Conservation (phyloP, 2,797 vertebrate genomes). For the Rhinichthys osculus region DNA sequence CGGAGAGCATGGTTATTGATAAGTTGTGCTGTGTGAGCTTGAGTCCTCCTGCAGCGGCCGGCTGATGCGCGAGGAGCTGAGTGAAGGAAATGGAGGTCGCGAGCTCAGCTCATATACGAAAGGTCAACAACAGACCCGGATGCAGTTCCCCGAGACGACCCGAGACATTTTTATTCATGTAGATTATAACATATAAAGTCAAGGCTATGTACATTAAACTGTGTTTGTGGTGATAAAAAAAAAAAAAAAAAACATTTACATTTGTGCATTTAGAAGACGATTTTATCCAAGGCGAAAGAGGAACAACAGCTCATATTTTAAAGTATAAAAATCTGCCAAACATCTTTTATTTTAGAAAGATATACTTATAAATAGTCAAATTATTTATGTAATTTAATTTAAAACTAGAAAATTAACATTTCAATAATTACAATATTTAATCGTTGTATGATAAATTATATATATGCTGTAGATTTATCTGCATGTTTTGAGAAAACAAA, state of each 20-base stretch:
- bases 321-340: background rate
- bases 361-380: background rate
- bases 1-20: conserved; percentile 84
- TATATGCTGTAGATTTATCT: background rate
- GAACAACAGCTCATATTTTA: background rate
- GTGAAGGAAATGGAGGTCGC: conserved; percentile 64
- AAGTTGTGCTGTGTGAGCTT: conserved; percentile 54
- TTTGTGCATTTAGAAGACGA: background rate
- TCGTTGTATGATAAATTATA: background rate
- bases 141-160: background rate
- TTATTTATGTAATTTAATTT: background rate
- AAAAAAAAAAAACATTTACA: background rate
- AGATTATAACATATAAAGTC: background rate
- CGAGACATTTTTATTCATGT: background rate
- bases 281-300: background rate
- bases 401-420: background rate
- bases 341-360: background rate
- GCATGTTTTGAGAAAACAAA: background rate
- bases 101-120: conserved; percentile 55
- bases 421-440: no score
- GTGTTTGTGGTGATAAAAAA: background rate
- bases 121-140: conserved; percentile 57
- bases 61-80: conserved; percentile 61
- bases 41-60: conserved; percentile 73
- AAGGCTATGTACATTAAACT: background rate